Percentiles rank a stretch among this genome's conserved stretches.
These are phyloP conservation scores for Oreochromis spilurus DNA, from an alignment of 2,113 vertebrate species.

Conservation along the genomic window DNA sequence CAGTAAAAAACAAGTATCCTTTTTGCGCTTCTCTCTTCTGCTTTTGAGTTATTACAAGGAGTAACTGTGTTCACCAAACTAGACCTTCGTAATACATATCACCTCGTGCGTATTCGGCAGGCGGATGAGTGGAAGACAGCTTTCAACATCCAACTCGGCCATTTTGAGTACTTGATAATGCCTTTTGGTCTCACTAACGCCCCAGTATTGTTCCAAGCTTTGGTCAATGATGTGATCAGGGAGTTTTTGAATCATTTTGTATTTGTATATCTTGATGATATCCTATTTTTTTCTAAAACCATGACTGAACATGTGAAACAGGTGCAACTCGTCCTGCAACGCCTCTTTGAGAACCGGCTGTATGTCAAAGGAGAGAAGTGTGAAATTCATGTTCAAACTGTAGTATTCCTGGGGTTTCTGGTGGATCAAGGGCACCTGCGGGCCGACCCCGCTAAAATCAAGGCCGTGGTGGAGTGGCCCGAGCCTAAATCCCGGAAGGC, in stretches of 20 bases:
- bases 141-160: background rate
- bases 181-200: background rate
- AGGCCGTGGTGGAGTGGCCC: background rate
- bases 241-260: background rate
- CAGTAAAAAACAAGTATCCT: too few species aligned
- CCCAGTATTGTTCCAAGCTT: background rate
- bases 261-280: background rate
- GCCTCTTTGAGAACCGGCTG: background rate
- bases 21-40: too few species aligned
- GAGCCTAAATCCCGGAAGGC: background rate
- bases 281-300: background rate
- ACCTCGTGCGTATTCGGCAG: background rate
- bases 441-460: background rate
- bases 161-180: background rate
- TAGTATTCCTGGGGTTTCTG: background rate
- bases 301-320: background rate
- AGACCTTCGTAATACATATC: too few species aligned
- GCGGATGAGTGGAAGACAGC: background rate
- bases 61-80: too few species aligned
- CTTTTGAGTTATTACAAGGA: too few species aligned
- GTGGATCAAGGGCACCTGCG: background rate
- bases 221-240: background rate
- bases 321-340: background rate
- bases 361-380: background rate
- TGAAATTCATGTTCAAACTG: background rate